phyloP scores from a whole-genome alignment of 2,888 invertebrate species.

The Crioceris asparagi region DNA sequence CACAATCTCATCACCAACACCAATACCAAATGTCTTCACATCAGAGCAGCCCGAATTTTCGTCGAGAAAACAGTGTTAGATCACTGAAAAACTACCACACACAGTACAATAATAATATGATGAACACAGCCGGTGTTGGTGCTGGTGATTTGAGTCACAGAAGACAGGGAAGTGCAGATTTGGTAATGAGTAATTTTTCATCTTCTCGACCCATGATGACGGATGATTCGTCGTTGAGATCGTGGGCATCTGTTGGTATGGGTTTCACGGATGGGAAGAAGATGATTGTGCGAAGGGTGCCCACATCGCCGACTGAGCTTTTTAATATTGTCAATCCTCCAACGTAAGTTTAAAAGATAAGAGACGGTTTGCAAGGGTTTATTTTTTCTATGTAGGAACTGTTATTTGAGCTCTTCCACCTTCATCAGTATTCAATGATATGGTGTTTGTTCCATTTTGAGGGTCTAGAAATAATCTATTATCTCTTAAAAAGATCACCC shows the following conservation, averaged over 20 bases:
- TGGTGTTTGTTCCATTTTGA: no score
- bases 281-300: conserved; percentile 73
- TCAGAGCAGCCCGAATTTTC: conserved; percentile 26
- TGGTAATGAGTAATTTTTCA: no score
- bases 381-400: no score
- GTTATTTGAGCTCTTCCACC: no score
- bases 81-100: conserved; percentile 27
- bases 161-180: no score
- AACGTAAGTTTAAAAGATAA: conserved; percentile 50
- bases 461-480: no score
- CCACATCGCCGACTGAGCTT: conserved; percentile 75
- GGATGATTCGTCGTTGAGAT: conserved; percentile 65
- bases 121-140: conserved; percentile 35
- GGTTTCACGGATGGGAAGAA: conserved; percentile 81
- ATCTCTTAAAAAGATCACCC: no score
- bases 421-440: no score
- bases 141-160: conserved; percentile 40
- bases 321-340: conserved; percentile 78
- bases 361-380: no score
- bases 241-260: conserved; percentile 76
- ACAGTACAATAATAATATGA: conserved; percentile 15
- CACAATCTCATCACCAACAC: no score
- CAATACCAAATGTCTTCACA: conserved; percentile 21
- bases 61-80: conserved; percentile 27
- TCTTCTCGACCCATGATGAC: no score